Evolutionary conservation across 2,888 invertebrate species (phyloP).

Genomic region (Synergus gifuensis): DNA sequence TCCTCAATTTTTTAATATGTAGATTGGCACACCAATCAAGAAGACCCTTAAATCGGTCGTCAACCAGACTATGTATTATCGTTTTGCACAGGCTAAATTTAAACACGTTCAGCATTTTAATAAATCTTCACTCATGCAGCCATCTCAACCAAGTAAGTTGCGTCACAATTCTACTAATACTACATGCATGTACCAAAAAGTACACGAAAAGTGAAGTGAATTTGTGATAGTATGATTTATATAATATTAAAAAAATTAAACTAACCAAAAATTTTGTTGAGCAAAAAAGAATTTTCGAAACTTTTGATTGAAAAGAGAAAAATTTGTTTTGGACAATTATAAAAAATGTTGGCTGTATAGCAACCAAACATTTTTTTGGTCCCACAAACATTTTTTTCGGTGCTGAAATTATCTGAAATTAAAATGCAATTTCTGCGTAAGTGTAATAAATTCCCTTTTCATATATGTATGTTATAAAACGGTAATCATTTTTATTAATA

Average conservation of each 20-base stretch:
- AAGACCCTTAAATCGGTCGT: not conserved
- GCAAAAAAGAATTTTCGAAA: too few relatives aligned
- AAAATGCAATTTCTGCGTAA: not conserved
- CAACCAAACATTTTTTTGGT: too few relatives aligned
- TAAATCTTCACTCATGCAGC: slow-evolving; percentile 63
- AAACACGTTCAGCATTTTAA: slow-evolving; percentile 66
- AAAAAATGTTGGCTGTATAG: too few relatives aligned
- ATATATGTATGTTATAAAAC: too few relatives aligned
- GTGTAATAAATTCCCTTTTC: not conserved
- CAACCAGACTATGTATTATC: not conserved
- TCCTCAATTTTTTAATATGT: not conserved
- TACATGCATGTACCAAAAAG: not conserved
- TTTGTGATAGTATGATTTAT: not conserved
- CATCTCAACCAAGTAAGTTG: slow-evolving; percentile 20
- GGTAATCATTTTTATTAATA: not conserved
- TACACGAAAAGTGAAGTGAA: not conserved
- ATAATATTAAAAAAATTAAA: not conserved
- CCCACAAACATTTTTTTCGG: too few relatives aligned
- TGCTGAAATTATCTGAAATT: not conserved
- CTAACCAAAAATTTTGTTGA: too few relatives aligned
- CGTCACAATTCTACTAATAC: not conserved
- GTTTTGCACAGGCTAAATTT: slow-evolving; percentile 67
- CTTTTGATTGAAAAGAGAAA: too few relatives aligned
- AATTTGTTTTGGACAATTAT: too few relatives aligned
- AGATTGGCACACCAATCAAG: not conserved